A percentile compares a stretch with the other conserved stretches of the same genome.
phyloP scores from a whole-genome alignment of 2,113 vertebrate species.

The Rhagologus leucostigma region DNA sequence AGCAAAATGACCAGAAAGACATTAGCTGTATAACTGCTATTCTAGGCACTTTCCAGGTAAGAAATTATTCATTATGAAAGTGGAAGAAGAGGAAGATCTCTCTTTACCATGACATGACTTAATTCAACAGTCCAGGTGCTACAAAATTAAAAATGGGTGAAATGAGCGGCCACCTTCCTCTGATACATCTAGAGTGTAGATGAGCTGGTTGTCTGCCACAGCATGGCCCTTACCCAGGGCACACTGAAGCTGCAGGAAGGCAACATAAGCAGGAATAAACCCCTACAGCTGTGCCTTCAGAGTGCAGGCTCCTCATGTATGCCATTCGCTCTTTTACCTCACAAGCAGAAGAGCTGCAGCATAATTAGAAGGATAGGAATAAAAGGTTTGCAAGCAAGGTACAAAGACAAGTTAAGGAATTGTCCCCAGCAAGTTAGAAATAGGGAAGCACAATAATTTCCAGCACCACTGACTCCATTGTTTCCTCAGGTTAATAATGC shows the following conservation, averaged over 20 bases:
- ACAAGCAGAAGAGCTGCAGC: neutral
- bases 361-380: neutral
- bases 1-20: neutral
- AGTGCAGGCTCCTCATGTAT: neutral
- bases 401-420: too few relatives aligned
- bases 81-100: neutral
- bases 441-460: neutral
- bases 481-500: neutral
- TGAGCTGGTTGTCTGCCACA: accelerated
- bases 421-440: neutral
- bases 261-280: neutral
- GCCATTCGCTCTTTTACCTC: neutral
- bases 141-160: neutral
- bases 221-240: neutral
- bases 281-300: neutral
- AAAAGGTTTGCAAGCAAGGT: neutral
- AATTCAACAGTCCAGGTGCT: neutral
- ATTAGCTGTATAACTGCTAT: neutral
- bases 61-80: neutral
- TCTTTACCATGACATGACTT: neutral
- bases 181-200: neutral
- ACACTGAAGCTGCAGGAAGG: neutral
- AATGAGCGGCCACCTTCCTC: neutral
- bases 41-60: neutral
- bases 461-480: neutral